phyloP scores from a whole-genome alignment of 2,113 vertebrate genomes.

The Uria aalge region DNA sequence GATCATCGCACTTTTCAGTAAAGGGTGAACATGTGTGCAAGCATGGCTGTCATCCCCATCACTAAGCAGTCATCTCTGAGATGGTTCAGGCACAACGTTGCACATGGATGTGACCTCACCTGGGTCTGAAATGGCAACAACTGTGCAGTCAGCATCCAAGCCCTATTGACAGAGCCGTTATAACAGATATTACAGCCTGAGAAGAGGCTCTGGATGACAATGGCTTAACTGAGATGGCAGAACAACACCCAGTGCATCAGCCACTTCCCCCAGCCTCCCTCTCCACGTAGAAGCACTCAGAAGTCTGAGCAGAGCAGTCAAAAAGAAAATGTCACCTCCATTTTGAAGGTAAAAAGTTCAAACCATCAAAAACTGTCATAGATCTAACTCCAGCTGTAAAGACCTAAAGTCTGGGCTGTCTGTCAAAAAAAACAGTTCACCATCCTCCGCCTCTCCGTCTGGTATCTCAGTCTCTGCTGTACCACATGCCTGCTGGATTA shows the following conservation, averaged over 20 bases:
- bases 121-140: neutral
- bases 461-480: neutral
- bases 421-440: neutral
- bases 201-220: neutral
- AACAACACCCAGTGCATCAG: neutral
- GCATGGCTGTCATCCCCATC: neutral
- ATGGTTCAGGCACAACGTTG: neutral
- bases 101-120: neutral
- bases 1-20: neutral
- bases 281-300: neutral
- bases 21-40: rapidly evolving
- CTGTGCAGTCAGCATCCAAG: neutral
- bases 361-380: neutral
- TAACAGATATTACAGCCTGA: neutral
- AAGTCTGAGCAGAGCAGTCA: neutral
- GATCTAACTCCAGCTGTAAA: neutral
- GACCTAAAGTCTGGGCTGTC: neutral
- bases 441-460: neutral
- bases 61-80: neutral
- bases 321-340: rapidly evolving
- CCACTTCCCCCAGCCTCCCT: neutral
- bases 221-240: neutral
- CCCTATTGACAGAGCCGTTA: neutral
- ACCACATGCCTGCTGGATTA: neutral
- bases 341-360: neutral